A percentile compares a stretch with the other conserved stretches of the same genome.
Conservation (phyloP, 2,797 vertebrate genomes). For the Vipera latastei region DNA sequence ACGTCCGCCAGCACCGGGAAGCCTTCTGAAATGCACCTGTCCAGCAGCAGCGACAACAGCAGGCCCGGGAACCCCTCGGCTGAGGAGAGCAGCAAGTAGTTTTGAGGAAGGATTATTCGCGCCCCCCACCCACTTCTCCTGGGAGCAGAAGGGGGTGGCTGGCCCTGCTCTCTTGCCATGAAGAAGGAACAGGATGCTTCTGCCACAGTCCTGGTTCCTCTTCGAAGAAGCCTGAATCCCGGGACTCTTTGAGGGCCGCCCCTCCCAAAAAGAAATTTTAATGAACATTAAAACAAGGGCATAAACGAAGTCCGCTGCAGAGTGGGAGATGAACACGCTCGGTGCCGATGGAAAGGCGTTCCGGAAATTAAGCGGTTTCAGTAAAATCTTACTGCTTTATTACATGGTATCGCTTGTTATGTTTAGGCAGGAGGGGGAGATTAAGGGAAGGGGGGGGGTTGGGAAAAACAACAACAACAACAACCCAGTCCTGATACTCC, state of each 20-base stretch:
- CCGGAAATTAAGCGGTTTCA: not conserved
- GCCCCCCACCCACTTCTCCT: not conserved
- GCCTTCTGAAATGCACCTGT: conserved; percentile 69
- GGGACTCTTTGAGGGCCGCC: no score
- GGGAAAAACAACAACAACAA: no score
- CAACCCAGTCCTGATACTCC: not conserved
- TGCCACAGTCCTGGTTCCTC: not conserved
- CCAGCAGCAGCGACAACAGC: conserved; percentile 69
- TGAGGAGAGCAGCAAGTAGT: not conserved
- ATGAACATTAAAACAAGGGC: not conserved
- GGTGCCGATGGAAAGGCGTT: not conserved
- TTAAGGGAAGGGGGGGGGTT: not conserved
- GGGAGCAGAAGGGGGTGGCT: not conserved
- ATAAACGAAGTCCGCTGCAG: not conserved
- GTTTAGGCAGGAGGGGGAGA: not conserved
- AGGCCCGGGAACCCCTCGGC: conserved; percentile 73
- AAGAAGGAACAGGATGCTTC: not conserved
- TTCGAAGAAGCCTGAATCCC: not conserved
- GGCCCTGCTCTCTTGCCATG: not conserved
- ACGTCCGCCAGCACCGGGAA: conserved; percentile 77
- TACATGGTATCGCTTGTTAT: not conserved
- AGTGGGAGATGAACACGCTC: fast-evolving
- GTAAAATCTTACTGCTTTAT: not conserved
- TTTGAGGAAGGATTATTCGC: not conserved
- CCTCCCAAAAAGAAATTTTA: not conserved